Evolutionary conservation across 1,140 invertebrate genomes (phyloP), one percentile per base, ranked within the genome.

Genomic region (Cydia amplana): DNA sequence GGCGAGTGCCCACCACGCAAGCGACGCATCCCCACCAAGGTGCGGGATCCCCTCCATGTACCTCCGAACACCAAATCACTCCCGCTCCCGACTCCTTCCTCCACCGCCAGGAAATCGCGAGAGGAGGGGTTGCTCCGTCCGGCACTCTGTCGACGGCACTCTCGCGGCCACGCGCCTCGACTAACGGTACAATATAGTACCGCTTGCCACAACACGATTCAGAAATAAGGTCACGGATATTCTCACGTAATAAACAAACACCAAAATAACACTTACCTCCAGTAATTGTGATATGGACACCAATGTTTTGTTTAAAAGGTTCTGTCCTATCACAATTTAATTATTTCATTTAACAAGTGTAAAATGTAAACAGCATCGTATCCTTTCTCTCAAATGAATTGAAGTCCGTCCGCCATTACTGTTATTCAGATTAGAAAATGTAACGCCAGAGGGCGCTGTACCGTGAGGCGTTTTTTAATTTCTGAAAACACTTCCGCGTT

Each of bases 11-110:
- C 91, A 93, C 89, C 89, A 87, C 83, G 84, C 82, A 80, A 85
- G 82, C 85, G 82, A 88, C 91, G 91, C 91, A 93, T 92, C 92
- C 91, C 91, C 92, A 93, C 92, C 92, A 91, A 90, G 83, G 81
- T 85, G 84, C 89, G 86, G 87, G 90, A 93, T 92, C 91, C 92
- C 92, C 92, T 93, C 91, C 91, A 93, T 91, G 83, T 90, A 83
- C 87, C 85, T 84, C 77, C 78, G 76, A 85, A 83, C 82, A 92
- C 87, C 87, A 91, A 93, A 90, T 91, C 91, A 91, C 91, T 91
- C 89, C 89, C 90, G 90, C 91, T 91, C 91, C 90, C 92, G 87
- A 84, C 90, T 88, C 91, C 87, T 90, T 91, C 90, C 90, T 88
- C 89, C 88, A 88, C 88, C 83, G 83, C 79, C 90, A 89, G 92